A percentile compares a stretch with the other conserved stretches of the same genome.
Evolutionary conservation across 2,113 vertebrate species (phyloP).

Genomic region (Danionella cerebrum): DNA sequence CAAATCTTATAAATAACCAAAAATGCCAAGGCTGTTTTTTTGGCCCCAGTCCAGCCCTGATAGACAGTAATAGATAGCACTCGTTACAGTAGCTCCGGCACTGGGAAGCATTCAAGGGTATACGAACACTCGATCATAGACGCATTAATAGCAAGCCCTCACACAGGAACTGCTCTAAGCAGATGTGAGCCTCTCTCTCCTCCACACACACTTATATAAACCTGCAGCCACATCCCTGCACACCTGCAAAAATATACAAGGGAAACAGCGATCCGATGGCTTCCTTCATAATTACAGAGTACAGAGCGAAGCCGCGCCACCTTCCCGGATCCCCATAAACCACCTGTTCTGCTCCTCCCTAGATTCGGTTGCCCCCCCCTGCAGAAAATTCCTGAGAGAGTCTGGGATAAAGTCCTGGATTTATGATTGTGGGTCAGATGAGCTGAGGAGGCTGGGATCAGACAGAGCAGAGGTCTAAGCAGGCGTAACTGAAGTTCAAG

Average conservation of each 20-base stretch:
- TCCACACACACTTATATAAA: constrained; percentile 40
- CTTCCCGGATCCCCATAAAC: constrained; percentile 42
- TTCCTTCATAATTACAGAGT: constrained; percentile 69
- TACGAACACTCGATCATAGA: constrained; percentile 16
- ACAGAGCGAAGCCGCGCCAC: constrained; percentile 31
- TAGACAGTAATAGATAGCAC: constrained; percentile 26
- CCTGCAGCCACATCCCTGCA: constrained; percentile 44
- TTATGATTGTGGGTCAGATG: constrained; percentile 35
- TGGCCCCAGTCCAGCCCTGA: too few relatives aligned
- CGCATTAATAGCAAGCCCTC: constrained; percentile 30
- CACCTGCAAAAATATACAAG: constrained; percentile 70
- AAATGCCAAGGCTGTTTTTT: too few relatives aligned
- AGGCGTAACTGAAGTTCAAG: neutral
- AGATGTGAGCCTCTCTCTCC: constrained; percentile 23
- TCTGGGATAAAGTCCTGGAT: constrained; percentile 60
- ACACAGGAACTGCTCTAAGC: constrained; percentile 31
- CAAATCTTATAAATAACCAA: too few relatives aligned
- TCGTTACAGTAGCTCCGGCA: constrained; percentile 33
- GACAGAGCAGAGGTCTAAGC: neutral
- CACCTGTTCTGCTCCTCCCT: constrained; percentile 62
- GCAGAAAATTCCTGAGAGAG: constrained; percentile 56
- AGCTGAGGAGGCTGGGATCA: neutral
- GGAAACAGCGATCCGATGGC: constrained; percentile 60
- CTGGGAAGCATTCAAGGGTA: constrained; percentile 9
- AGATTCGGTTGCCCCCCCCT: constrained; percentile 47